Base-by-base conservation (phyloP, 2,797 vertebrate species). In the Gymnoscopelus braueri region DNA sequence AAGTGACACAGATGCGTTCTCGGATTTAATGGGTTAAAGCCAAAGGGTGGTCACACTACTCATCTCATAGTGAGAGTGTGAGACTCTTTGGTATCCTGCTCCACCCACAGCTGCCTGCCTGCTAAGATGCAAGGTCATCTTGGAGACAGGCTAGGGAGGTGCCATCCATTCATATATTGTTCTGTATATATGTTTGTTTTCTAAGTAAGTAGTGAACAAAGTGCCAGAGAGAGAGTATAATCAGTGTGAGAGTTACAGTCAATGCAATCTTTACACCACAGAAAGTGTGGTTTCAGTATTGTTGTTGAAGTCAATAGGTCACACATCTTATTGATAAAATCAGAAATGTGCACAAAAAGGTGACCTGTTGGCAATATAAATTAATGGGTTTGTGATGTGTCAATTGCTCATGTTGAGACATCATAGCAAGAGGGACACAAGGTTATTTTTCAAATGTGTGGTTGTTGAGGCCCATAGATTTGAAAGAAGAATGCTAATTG, bases 241-340 rank as follows among this genome's bases (percentile, higher is more conserved):
- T 29, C 26, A 29, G 56, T 35, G 74, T 3, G 24, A 61, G 65
- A 58, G 26, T 29, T 29, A 4, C 26, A 29, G 26, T 29, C 26
- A 29, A 29, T 29, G 3, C 26, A 29, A 4, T 24, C 11, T 26
- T 56, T 56, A 7, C 70, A 60, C 47, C 23, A 78, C 77, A 76
- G 87, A 87, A 89, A 89, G 85, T 88, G 71, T 73, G 24, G 57
- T 87, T 32, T 77, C 72, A 59, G 5, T 77, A 48, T 77, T 75
- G 23, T 64, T 77, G 50, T 67, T 39, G 32, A 48, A 7, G n/a
- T 3, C 44, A 50, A 47, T 19, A 10, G 15, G 7, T 84, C 75
- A 71, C 78, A 80, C 80, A 80, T 87, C 81, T 81, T 83, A 83
- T 39, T 5, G 35, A 8, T 39, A 5, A 39, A 39, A 39, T 29